Base-by-base conservation (phyloP, 2,797 vertebrate genomes). In the Thalassophryne amazonica region DNA sequence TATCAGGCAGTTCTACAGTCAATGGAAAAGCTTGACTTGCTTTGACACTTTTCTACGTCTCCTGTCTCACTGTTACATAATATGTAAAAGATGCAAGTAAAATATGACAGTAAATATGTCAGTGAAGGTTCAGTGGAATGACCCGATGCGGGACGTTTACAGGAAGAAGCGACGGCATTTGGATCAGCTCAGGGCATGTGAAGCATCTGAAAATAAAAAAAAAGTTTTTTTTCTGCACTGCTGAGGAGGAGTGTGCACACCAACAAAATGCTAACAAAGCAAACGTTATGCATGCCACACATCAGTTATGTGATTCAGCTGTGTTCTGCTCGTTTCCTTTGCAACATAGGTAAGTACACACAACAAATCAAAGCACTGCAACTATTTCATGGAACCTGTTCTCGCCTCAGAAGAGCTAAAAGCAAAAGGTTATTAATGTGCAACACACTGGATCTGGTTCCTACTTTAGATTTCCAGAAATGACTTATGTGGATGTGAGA, bases 241-340 rank as follows among this genome's bases (percentile, higher is more conserved):
- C n/a, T n/a, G 11, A 22, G 27, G 23, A 9, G 3, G 10, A 7
- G 3, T 17, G 11, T 20, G 4, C 18, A 33, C 12, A 25, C 11
- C 53, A 62, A 69, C 55, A 69, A 69, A 76, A 73, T 45, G 32
- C 53, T 55, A 85, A 86, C 72, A 87, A 78, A 66, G 71, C 52
- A 77, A 76, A 69, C 75, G 65, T 83, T 78, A 75, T 50, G 77
- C 69, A 80, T 24, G 67, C 60, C 62, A 71, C 63, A 73, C 76
- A 75, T 78, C 75, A 78, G 79, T 84, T 73, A 80, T 24, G 32
- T 43, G 42, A 3, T 41, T 50, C 28, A 19, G 42, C 50, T 42
- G 35, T 39, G 64, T 19, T 60, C 69, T 73, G 69, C 56, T 76
- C 65, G 48, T 75, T 72, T 69, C 50, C 49, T 56, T 60, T 30